Percentiles rank a stretch among this genome's conserved stretches.
These are phyloP conservation scores for Vanessa atalanta DNA, from an alignment of 1,140 invertebrate species.

Conservation along the genomic window DNA sequence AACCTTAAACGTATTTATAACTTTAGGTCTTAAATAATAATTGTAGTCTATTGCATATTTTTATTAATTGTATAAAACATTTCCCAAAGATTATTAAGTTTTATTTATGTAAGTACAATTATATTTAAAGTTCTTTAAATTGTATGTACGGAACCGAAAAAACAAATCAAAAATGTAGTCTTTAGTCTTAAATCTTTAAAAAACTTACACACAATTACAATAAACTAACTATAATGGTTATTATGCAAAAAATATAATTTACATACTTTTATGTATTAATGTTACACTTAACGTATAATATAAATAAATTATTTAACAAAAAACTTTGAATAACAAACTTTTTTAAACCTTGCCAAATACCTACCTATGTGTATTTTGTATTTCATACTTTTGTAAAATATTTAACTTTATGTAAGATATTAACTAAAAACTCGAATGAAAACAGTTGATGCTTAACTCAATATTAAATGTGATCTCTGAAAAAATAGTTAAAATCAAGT, in stretches of 20 bases:
- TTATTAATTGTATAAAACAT: background rate
- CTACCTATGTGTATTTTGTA: background rate
- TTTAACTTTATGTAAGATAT: background rate
- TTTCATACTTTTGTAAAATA: background rate
- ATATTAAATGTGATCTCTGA: background rate
- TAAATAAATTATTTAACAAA: too few relatives aligned
- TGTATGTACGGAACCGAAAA: background rate
- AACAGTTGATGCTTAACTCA: background rate
- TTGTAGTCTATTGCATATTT: background rate
- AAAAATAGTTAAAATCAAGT: background rate
- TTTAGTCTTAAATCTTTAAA: too few relatives aligned
- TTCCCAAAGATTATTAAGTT: background rate
- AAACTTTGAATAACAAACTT: too few relatives aligned
- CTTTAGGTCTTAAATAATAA: background rate
- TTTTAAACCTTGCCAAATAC: too few relatives aligned
- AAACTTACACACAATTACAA: background rate
- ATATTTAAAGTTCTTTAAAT: background rate
- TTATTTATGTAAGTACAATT: background rate
- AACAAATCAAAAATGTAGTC: background rate
- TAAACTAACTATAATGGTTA: background rate
- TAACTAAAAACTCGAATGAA: background rate
- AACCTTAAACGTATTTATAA: background rate
- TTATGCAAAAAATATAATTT: too few relatives aligned
- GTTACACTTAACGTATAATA: too few relatives aligned
- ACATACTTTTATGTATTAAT: too few relatives aligned